Evolutionary conservation across 2,797 vertebrate species (phyloP).

Genomic region (Gallinago stenura): DNA sequence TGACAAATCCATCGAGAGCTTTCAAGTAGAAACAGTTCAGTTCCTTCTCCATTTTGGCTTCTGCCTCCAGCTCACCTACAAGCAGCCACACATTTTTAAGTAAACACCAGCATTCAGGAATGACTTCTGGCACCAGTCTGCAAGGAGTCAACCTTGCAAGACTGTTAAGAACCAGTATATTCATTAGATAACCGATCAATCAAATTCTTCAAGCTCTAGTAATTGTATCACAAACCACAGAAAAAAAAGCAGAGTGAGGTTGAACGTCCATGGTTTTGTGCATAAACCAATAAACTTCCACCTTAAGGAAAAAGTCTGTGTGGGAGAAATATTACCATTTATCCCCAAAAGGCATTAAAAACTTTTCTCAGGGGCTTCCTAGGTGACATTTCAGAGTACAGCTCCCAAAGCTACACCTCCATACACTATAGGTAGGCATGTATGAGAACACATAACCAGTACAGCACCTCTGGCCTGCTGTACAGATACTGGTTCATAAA

Average conservation of each 20-base stretch:
- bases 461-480: not conserved
- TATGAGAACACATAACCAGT: not conserved
- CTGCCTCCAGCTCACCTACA: slow-evolving; percentile 84
- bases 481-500: not conserved
- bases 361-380: not conserved
- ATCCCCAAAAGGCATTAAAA: not conserved
- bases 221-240: not conserved
- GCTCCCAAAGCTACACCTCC: not conserved
- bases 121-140: not conserved
- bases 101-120: not conserved
- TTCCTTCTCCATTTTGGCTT: slow-evolving; percentile 90
- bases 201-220: not conserved
- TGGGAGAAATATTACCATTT: not conserved
- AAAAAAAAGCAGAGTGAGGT: not conserved
- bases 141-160: not conserved
- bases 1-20: slow-evolving; percentile 95
- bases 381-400: not conserved
- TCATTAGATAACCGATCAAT: not conserved
- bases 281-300: not conserved
- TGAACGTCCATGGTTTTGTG: not conserved
- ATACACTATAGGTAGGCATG: not conserved
- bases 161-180: not conserved
- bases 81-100: slow-evolving; percentile 40
- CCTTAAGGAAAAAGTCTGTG: not conserved
- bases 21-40: slow-evolving; percentile 94